A percentile compares a stretch with the other conserved stretches of the same genome.
Conservation (phyloP, 2,113 vertebrate species). For the Zosterops lateralis region DNA sequence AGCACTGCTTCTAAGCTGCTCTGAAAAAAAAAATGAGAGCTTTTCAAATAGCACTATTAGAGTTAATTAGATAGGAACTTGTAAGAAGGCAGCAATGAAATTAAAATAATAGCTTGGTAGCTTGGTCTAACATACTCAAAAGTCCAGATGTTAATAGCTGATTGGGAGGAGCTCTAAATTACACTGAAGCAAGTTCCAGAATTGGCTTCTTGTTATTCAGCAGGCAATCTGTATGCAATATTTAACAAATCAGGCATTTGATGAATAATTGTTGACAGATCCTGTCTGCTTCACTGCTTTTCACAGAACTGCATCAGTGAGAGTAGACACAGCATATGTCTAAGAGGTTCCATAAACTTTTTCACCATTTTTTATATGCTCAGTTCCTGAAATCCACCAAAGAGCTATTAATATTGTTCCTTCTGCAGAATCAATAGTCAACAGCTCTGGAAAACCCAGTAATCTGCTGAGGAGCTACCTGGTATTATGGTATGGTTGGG, state of each 20-base stretch:
- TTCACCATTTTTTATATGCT: neutral
- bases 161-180: neutral
- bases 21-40: constrained; percentile 34
- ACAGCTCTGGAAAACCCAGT: neutral
- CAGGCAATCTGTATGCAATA: constrained; percentile 33
- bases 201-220: constrained; percentile 23
- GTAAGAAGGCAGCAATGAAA: constrained; percentile 36
- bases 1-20: constrained; percentile 43
- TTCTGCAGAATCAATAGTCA: neutral
- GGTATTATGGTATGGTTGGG: neutral
- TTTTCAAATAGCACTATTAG: constrained; percentile 21
- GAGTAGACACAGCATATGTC: neutral
- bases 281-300: constrained; percentile 6
- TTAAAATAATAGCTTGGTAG: constrained; percentile 47
- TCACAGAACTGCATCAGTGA: neutral
- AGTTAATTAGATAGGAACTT: constrained; percentile 52
- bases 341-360: neutral
- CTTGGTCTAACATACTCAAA: neutral
- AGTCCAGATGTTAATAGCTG: constrained; percentile 21
- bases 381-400: neutral
- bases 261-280: constrained; percentile 49
- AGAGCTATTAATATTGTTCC: neutral
- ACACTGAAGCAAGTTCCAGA: neutral
- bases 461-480: neutral
- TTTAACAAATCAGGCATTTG: constrained; percentile 37